Evolutionary conservation across 2,797 vertebrate species (phyloP), one percentile per base, ranked within the genome.

Genomic region (Eulemur albifrons): DNA sequence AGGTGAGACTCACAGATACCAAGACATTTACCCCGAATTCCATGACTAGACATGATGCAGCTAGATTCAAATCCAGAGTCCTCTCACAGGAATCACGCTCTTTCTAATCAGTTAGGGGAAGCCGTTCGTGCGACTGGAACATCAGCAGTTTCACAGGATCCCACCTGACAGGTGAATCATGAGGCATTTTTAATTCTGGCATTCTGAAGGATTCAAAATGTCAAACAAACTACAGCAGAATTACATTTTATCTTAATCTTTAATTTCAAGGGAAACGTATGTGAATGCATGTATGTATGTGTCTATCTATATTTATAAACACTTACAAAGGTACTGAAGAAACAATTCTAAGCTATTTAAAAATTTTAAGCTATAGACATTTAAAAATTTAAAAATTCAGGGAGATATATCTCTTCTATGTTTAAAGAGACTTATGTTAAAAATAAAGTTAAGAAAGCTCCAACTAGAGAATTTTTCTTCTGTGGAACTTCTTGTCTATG

Each of bases 81-180:
- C 20, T 63, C 15, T 6, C 9, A 50, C 3, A 23, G 15, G 77
- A 48, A 15, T 7, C 17, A 2, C 5, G 7, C 0, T 12, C 9
- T 67, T 40, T 45, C 35, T 63, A 4, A 48, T 18, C 61, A 18
- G 4, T 35, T 69, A 15, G 32, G 18, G 2, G 8, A 52, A 32
- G 15, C 25, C 27, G 20, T 35, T 67, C 30, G 27, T 18, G 32
- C 35, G 18, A 63, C 6, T 40, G 32, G 45, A 79, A 23, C 20
- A 23, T 17, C 25, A 63, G 5, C 14, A 30, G 20, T 14, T 91
- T 15, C 10, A 4, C 21, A 11, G 59, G 43, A 23, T 40, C 20
- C 17, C 5, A 1, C 3, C 4, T 65, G 23, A 50, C 3, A 9
- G 7, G 9, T 32, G 18, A 32, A 27, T 35, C 48, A 23, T 32